A percentile compares a stretch with the other conserved stretches of the same genome.
Evolutionary conservation across 2,797 vertebrate species (phyloP).

Genomic region (Simalia tracyae): DNA sequence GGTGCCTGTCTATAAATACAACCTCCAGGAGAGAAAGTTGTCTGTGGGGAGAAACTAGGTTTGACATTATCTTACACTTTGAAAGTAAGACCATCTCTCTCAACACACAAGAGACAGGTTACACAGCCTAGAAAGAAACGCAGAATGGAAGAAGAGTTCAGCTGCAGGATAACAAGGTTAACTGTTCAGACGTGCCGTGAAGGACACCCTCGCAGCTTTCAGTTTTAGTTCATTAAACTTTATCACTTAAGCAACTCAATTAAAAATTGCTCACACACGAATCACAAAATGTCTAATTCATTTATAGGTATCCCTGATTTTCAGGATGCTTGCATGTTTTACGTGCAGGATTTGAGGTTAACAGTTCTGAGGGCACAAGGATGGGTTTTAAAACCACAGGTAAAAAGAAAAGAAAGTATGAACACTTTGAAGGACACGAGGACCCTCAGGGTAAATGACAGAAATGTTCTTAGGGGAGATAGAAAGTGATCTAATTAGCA

Average conservation of each 20-base stretch:
- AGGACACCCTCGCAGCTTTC: neutral
- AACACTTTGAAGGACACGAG: neutral
- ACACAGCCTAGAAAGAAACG: neutral
- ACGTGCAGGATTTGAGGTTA: neutral
- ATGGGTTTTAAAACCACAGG: neutral
- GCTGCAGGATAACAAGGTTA: constrained; percentile 25
- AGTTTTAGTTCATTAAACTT: constrained; percentile 36
- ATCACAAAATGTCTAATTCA: constrained; percentile 2
- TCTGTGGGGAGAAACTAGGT: neutral
- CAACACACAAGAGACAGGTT: constrained; percentile 15
- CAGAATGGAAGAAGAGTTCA: constrained; percentile 7
- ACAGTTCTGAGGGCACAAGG: neutral
- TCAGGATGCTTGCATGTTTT: neutral
- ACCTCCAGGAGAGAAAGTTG: neutral
- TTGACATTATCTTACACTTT: constrained; percentile 6
- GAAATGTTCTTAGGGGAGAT: neutral
- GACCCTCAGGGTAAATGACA: neutral
- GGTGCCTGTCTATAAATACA: neutral
- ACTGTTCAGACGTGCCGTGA: neutral
- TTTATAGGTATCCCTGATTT: neutral
- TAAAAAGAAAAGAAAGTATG: neutral
- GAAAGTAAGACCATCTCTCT: neutral
- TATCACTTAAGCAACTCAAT: constrained; percentile 34
- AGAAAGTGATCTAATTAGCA: neutral
- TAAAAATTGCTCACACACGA: constrained; percentile 25